Conservation (phyloP, 2,888 invertebrate species). For the Linyphia triangularis region DNA sequence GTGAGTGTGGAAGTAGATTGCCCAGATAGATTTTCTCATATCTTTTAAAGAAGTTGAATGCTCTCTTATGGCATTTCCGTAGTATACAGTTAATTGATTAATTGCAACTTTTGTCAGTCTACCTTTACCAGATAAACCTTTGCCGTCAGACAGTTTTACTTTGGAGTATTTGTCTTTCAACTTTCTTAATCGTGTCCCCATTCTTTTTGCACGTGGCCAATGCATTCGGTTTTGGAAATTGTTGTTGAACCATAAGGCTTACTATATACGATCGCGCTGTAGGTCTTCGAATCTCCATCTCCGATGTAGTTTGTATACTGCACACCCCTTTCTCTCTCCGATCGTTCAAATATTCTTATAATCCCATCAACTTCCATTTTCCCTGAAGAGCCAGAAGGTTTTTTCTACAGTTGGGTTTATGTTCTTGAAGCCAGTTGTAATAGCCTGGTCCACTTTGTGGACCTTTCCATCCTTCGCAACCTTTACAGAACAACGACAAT, state of each 20-base stretch:
- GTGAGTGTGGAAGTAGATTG: no score
- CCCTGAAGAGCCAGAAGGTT: conserved; percentile 1
- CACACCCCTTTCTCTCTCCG: not conserved
- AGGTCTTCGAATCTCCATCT: conserved; percentile 19
- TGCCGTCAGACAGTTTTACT: no score
- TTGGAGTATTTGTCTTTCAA: no score
- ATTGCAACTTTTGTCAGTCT: no score
- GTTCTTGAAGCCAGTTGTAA: not conserved
- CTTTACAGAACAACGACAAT: not conserved
- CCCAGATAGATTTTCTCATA: no score
- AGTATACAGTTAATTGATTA: no score
- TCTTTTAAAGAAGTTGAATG: no score
- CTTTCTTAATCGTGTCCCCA: conserved; percentile 6
- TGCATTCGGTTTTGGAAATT: not conserved
- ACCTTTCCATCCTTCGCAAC: not conserved
- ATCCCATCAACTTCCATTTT: conserved; percentile 8
- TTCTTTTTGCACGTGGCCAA: conserved; percentile 13
- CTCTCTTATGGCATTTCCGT: no score
- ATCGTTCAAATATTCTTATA: not conserved
- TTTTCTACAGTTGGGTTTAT: not conserved
- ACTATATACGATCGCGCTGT: not conserved
- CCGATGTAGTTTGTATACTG: not conserved
- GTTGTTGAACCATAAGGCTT: not conserved
- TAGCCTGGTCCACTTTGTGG: not conserved
- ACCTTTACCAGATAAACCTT: no score